Percentiles rank a stretch among this genome's conserved stretches.
phyloP scores from a whole-genome alignment of 2,888 invertebrate species.

The Agrochola litura region DNA sequence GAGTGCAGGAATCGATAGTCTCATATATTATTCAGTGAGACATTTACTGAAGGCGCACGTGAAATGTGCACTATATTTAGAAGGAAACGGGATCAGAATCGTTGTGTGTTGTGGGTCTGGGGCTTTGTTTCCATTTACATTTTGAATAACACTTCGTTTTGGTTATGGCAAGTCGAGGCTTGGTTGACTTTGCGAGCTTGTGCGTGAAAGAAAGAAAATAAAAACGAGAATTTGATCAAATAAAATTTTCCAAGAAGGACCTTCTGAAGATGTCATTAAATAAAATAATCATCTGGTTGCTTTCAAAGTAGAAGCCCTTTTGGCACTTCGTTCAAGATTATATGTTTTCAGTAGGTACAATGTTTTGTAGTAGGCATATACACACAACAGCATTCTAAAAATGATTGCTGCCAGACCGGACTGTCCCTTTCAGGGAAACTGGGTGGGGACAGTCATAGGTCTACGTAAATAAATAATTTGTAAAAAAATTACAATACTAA shows the following conservation, averaged over 20 bases:
- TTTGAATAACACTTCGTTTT: conserved; percentile 17
- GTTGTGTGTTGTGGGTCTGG: not conserved
- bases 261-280: conserved; percentile 29
- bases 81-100: not conserved
- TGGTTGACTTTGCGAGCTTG: not conserved
- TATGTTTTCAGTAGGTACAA: not conserved
- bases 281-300: conserved; percentile 1
- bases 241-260: not conserved
- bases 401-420: too few species aligned
- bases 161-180: not conserved
- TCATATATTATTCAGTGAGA: conserved; percentile 53
- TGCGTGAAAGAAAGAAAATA: not conserved
- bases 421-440: too few species aligned
- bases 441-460: too few species aligned
- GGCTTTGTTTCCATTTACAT: conserved; percentile 8
- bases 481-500: too few species aligned
- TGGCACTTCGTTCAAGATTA: not conserved
- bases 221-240: not conserved
- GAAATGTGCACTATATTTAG: conserved; percentile 45
- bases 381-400: too few species aligned
- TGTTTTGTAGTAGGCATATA: not conserved
- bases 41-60: conserved; percentile 46
- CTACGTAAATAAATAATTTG: too few species aligned
- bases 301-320: not conserved
- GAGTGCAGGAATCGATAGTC: conserved; percentile 54